Percentiles rank a stretch among this genome's conserved stretches.
These are phyloP conservation scores for Branchinecta lynchi DNA, from an alignment of 1,140 invertebrate species.

Conservation along the genomic window DNA sequence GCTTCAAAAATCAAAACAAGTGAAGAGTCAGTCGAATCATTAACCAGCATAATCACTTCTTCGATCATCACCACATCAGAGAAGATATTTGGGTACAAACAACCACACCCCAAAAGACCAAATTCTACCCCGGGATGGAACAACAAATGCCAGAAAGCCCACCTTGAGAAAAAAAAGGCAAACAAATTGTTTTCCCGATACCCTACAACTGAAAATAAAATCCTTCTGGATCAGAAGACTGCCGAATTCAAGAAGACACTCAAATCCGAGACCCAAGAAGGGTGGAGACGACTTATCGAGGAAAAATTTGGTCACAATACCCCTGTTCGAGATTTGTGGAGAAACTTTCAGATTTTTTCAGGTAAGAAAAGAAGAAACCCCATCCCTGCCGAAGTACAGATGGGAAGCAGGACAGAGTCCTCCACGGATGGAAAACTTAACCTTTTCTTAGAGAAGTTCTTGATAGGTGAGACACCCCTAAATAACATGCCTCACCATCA, in stretches of 20 bases:
- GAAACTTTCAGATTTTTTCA: no score
- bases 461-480: background rate
- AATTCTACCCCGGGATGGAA: conserved; percentile 8
- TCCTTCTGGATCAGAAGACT: background rate
- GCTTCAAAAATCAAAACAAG: conserved; percentile 6
- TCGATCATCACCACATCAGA: no score
- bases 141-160: conserved; percentile 8
- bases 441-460: conserved; percentile 6
- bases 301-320: no score
- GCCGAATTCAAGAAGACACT: conserved; percentile 5
- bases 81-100: conserved; percentile 1
- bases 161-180: background rate
- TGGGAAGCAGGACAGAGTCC: background rate
- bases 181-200: background rate
- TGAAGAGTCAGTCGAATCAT: conserved; percentile 6
- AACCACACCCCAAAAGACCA: background rate
- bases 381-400: conserved; percentile 5
- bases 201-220: conserved; percentile 6
- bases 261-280: background rate
- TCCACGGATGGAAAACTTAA: background rate
- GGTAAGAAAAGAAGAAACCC: no score
- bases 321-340: no score
- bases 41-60: background rate
- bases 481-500: background rate
- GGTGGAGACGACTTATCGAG: no score